Percentiles rank a stretch among this genome's conserved stretches.
Evolutionary conservation across 1,140 invertebrate species (phyloP).

Genomic region (Pectinophora gossypiella): DNA sequence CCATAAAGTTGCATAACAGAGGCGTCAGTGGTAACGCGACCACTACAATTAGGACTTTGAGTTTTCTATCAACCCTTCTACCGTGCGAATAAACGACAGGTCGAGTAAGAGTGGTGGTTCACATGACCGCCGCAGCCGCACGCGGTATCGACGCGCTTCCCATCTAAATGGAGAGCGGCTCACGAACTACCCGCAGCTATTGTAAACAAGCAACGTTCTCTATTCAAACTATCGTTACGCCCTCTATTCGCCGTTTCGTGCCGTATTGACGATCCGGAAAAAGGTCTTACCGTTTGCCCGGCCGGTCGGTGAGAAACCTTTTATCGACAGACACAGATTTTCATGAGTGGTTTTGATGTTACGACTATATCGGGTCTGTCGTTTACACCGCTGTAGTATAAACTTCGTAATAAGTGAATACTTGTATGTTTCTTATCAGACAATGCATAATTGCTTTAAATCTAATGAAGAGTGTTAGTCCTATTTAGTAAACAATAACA

Average conservation of each 20-base stretch:
- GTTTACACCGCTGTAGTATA: neutral
- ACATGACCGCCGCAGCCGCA: slow-evolving; percentile 38
- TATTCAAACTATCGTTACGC: slow-evolving; percentile 59
- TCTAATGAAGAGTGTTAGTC: too few species aligned
- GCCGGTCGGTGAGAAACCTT: slow-evolving; percentile 27
- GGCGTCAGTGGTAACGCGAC: slow-evolving; percentile 36
- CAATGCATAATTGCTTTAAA: too few species aligned
- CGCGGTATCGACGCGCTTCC: slow-evolving; percentile 46
- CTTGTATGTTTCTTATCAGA: too few species aligned
- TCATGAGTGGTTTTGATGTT: slow-evolving; percentile 26
- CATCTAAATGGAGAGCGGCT: slow-evolving; percentile 55
- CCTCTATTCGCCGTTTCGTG: slow-evolving; percentile 38
- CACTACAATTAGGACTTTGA: slow-evolving; percentile 31
- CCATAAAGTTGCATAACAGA: slow-evolving; percentile 53
- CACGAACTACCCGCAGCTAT: slow-evolving; percentile 57
- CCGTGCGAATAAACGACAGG: slow-evolving; percentile 11
- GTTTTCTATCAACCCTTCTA: slow-evolving; percentile 7
- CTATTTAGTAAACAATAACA: too few species aligned
- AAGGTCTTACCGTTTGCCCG: slow-evolving; percentile 37
- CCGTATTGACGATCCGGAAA: slow-evolving; percentile 44
- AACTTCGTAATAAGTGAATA: neutral
- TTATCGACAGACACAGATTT: slow-evolving; percentile 37
- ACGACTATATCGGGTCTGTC: slow-evolving; percentile 19
- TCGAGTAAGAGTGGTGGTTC: slow-evolving; percentile 32
- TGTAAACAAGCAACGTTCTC: slow-evolving; percentile 53